Evolutionary conservation across 2,888 invertebrate species (phyloP).

Genomic region (Listrodromus nycthemerus): DNA sequence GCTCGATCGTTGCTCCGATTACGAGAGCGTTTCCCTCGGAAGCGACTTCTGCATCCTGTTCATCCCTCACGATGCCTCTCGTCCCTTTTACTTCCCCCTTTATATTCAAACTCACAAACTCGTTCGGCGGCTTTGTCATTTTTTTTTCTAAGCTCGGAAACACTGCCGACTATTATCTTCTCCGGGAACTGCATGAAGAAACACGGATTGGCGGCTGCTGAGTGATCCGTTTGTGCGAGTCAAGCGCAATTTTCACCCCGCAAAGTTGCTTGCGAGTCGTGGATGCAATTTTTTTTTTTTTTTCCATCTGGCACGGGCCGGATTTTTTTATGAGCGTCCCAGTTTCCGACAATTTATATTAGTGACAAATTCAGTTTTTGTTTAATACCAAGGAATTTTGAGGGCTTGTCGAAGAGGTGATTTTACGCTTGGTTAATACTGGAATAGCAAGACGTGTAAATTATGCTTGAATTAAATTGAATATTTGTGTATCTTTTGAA

Average conservation of each 20-base stretch:
- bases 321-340: no score
- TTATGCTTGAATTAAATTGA: no score
- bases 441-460: no score
- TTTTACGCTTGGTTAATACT: no score
- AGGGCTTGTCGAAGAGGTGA: no score
- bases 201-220: not conserved
- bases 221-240: not conserved
- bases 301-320: not conserved
- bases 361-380: no score
- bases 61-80: not conserved
- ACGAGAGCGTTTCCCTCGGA: slow-evolving; percentile 28
- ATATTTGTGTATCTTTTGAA: no score
- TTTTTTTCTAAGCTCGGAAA: slow-evolving; percentile 11
- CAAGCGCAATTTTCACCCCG: not conserved
- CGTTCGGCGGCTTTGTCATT: not conserved
- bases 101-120: slow-evolving; percentile 6
- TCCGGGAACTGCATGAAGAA: not conserved
- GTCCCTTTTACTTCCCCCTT: not conserved
- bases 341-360: no score
- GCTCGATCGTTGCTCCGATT: slow-evolving; percentile 53
- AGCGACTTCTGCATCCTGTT: slow-evolving; percentile 27
- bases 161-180: not conserved
- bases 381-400: no score
- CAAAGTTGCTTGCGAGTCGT: not conserved
- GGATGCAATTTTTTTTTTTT: not conserved